Conservation (phyloP, 2,113 vertebrate species). For the Monopterus albus region DNA sequence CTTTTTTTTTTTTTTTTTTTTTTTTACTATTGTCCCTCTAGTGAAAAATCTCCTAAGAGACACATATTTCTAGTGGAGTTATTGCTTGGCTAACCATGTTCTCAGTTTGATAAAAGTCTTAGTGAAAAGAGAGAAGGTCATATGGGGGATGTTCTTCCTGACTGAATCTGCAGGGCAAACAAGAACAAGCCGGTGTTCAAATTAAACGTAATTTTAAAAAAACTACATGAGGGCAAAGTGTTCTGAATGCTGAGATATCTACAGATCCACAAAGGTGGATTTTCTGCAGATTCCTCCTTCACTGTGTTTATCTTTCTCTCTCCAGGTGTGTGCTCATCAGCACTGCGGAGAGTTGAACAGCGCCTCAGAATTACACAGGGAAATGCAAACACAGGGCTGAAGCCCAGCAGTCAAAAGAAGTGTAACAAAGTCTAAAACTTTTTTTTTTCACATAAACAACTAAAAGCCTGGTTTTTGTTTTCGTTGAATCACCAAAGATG, state of each 20-base stretch:
- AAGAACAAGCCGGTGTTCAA: slow-evolving; percentile 21
- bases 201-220: slow-evolving; percentile 28
- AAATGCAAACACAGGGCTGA: not conserved
- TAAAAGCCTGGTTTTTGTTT: too few species aligned
- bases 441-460: too few species aligned
- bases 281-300: not conserved
- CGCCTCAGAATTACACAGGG: not conserved
- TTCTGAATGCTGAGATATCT: slow-evolving; percentile 11
- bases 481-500: too few species aligned
- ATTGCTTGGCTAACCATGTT: slow-evolving; percentile 49
- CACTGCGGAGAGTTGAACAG: not conserved
- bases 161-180: slow-evolving; percentile 45
- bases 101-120: slow-evolving; percentile 55
- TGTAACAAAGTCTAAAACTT: not conserved
- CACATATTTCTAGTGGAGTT: slow-evolving; percentile 16
- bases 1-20: not conserved
- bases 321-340: slow-evolving; percentile 2
- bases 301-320: not conserved
- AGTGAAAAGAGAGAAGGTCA: slow-evolving; percentile 54
- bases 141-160: slow-evolving; percentile 27
- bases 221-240: not conserved
- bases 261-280: not conserved
- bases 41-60: slow-evolving; percentile 21
- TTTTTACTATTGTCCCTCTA: not conserved
- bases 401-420: not conserved